These are phyloP conservation scores for Setophaga petechia DNA, from an alignment of 2,113 vertebrate species.

Conservation along the genomic window DNA sequence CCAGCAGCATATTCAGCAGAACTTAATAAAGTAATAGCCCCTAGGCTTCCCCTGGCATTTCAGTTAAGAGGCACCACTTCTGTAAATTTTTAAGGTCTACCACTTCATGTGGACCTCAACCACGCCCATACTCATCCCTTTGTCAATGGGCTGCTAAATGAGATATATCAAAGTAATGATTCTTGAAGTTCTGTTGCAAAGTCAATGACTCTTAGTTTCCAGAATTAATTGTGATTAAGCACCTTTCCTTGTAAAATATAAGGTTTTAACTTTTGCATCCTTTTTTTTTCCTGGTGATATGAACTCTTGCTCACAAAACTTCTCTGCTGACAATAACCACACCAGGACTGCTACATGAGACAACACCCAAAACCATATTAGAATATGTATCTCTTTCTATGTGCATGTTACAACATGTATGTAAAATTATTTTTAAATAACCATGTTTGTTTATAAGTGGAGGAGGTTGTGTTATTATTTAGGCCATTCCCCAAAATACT, in stretches of 20 bases:
- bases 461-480: not conserved
- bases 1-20: not conserved
- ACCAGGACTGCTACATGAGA: not conserved
- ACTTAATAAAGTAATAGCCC: not conserved
- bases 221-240: not conserved
- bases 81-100: not conserved
- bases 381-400: not conserved
- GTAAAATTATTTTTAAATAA: not conserved
- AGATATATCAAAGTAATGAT: not conserved
- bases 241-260: not conserved
- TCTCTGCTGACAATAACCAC: not conserved
- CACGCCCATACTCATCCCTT: not conserved
- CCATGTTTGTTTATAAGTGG: not conserved
- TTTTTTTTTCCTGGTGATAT: not conserved
- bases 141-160: not conserved
- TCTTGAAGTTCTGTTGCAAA: not conserved
- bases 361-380: not conserved
- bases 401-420: not conserved
- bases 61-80: not conserved
- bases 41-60: not conserved
- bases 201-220: not conserved
- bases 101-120: not conserved
- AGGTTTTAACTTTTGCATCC: not conserved
- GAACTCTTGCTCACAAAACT: not conserved
- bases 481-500: not conserved